Evolutionary conservation across 2,113 vertebrate genomes (phyloP).

Genomic region (Oriolus oriolus): DNA sequence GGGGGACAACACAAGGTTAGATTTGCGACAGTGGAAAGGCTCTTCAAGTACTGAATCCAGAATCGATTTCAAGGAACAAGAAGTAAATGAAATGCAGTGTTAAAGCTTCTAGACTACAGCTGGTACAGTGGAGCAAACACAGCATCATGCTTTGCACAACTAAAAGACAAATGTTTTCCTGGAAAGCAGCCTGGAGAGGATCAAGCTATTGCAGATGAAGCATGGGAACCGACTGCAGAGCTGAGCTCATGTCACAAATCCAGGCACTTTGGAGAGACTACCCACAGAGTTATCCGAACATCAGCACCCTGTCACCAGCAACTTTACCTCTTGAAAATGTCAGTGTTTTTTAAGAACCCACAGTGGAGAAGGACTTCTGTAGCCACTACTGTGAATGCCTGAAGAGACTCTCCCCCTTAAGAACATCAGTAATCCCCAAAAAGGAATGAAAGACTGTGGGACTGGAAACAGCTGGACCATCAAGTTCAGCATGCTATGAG

Average conservation of each 20-base stretch:
- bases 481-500: not conserved
- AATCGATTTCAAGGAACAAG: not conserved
- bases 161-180: not conserved
- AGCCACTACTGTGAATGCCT: not conserved
- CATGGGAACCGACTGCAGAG: not conserved
- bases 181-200: not conserved
- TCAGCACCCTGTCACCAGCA: not conserved
- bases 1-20: not conserved
- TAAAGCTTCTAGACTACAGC: not conserved
- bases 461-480: not conserved
- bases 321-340: not conserved
- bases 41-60: not conserved
- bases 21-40: not conserved
- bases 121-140: accelerated
- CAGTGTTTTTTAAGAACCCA: not conserved
- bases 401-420: not conserved
- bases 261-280: not conserved
- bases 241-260: not conserved
- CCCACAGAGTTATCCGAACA: not conserved
- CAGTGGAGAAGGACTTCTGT: not conserved
- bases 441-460: accelerated
- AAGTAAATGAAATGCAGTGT: not conserved
- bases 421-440: not conserved
- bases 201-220: not conserved
- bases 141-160: not conserved